Base-by-base conservation (phyloP, 1,140 invertebrate genomes). In the Brachionus calyciflorus region DNA sequence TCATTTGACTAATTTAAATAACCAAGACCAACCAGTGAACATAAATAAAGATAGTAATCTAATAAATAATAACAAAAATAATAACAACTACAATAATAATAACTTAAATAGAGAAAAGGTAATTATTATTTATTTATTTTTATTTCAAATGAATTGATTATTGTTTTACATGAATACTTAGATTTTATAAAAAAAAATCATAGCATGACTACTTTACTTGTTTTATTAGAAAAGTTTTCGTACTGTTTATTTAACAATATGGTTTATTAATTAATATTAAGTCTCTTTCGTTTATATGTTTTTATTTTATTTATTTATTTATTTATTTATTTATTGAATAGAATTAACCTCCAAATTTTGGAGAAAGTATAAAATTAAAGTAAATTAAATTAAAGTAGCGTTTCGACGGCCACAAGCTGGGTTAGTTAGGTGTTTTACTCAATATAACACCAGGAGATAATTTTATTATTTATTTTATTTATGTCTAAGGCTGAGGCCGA, bases 1-100 rank as follows among this genome's bases (percentile, higher is more conserved):
- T 21, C 44, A 48, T 17, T 28, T 21, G 2, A 14, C 37, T 3
- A 55, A 55, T 33, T 5, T 37, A 37, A 55, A 49, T n/a, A 51
- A 28, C 28, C 37, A 51, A 40, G 69, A 73, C n/a, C n/a, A n/a
- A 26, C 69, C 69, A 49, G 48, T 73, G 19, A 73, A 73, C n/a
- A 73, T 19, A 21, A 49, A 44, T 17, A 55, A 33, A 51, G 69
- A 55, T 73, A 49, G 40, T 24, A 73, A 73, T 33, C 12, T 26
- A 17, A 17, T 41, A 49, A 73, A 37, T 73, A 49, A 73, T 24
- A 65, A 19, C 14, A 65, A 65, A 44, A 65, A 65, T 65, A 65
- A 65, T 55, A 55, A 55, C 9, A 65, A 65, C 24, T 44, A 65
- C n/a, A 51, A 55, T n/a, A 55, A 49, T 30, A 55, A 49, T 55